Evolutionary conservation across 2,113 vertebrate genomes (phyloP), one percentile per base, ranked within the genome.

Genomic region (Tricholaema leucomelas): DNA sequence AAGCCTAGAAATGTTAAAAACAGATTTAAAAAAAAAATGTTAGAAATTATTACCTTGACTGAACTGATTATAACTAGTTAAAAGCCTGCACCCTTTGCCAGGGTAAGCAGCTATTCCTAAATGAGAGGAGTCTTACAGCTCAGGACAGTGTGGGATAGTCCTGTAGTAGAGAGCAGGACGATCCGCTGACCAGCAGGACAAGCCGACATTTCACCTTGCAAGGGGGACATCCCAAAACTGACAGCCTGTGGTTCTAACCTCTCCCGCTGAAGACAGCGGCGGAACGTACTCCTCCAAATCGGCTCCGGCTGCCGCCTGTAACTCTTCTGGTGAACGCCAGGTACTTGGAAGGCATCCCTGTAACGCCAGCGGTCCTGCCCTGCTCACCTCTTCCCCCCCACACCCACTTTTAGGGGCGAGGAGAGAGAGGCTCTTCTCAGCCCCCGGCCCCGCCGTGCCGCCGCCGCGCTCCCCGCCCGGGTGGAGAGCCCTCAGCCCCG

Each of bases 191-290:
- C 4, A 6, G 30, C 9, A 12, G 17, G 17, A 8, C 35, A 25
- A 50, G 58, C 12, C 15, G 55, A n/a, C 70, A 9, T 5, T 23
- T n/a, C 74, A 24, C 56, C 65, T 70, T n/a, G n/a, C 40, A 2
- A 44, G 50, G 63, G 5, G 1, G 11, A 6, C 8, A 28, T 28
- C 23, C 75, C 46, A 10, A 8, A 42, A n/a, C 5, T 3, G 2
- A 2, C 36, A 23, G 1, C 4, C 9, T 0, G 6, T 2, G 35
- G 13, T 15, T 58, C 9, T 2, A 42, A n/a, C 33, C 24, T 33
- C 52, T 2, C 40, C 69, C 28, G 40, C 73, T 3, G 54, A 54
- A n/a, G 71, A 48, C 11, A 25, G 5, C 7, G 6, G 30, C 12
- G 36, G 9, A 9, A 36, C 10, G 14, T 75, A 5, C 12, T 17